Evolutionary conservation across 2,113 vertebrate species (phyloP), one percentile per base, ranked within the genome.

Genomic region (Antigone vipio): DNA sequence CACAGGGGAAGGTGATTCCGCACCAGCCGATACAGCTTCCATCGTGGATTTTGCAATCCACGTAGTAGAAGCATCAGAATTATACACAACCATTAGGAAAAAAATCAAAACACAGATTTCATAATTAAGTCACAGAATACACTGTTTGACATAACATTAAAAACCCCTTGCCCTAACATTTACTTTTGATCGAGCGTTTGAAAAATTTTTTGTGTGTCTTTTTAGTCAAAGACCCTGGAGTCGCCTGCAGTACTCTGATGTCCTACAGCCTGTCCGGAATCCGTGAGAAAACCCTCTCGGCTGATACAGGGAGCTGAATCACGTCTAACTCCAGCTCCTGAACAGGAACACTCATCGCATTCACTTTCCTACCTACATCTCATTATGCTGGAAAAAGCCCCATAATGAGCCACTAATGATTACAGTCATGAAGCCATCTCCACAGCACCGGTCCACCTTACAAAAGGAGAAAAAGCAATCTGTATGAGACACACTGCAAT

Each of bases 401-500:
- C 42, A 12, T 9, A 60, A 73, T 2, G 24, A 74, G 34, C 34
- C 23, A 63, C 35, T 35, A 30, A 38, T 8, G 24, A 56, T 50
- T 59, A 13, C 49, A 60, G 20, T 32, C 76, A 40, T 0, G 8
- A 85, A 34, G n/a, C 34, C 17, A 22, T 12, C 38, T 42, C 40
- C 59, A 49, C 8, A 86, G 71, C 40, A 53, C 17, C 6, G 4
- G 12, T 56, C 44, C 62, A 59, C 12, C 50, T 38, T 49, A 40
- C 1, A 11, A 22, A 27, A 23, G 34, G 0, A 58, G 26, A 26
- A 49, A 38, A 76, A 40, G 30, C 11, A 8, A 22, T 14, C 52
- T 34, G 0, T 2, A 16, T 16, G 15, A 47, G 9, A 47, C 18
- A 56, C 0, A 0, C 9, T 24, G 53, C 15, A 59, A 35, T 1